A percentile compares a stretch with the other conserved stretches of the same genome.
phyloP scores from a whole-genome alignment of 2,888 invertebrate species.

The Exephanes ischioxanthus region DNA sequence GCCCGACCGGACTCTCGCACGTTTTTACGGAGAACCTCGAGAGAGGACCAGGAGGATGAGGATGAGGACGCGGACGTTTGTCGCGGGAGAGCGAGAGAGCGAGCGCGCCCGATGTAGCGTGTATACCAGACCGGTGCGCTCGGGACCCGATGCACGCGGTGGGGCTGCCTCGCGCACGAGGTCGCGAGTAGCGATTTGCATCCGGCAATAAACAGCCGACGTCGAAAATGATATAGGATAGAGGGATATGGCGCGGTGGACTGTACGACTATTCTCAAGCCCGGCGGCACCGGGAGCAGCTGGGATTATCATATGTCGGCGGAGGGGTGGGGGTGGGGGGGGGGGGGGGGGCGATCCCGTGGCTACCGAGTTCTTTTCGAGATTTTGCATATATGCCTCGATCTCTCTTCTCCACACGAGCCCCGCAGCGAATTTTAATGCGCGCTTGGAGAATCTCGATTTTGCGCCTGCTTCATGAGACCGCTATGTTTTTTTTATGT shows the following conservation, averaged over 20 bases:
- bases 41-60: slow-evolving; percentile 36
- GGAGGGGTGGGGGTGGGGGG: background rate
- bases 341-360: slow-evolving; percentile 27
- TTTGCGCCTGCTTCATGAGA: slow-evolving; percentile 14
- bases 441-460: slow-evolving; percentile 33
- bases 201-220: slow-evolving; percentile 78
- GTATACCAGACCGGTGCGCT: slow-evolving; percentile 27
- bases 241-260: slow-evolving; percentile 67
- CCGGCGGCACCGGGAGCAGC: slow-evolving; percentile 59
- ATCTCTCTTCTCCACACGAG: slow-evolving; percentile 32
- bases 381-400: slow-evolving; percentile 58
- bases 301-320: slow-evolving; percentile 74
- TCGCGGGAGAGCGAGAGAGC: slow-evolving; percentile 6
- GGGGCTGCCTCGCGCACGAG: slow-evolving; percentile 69
- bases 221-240: slow-evolving; percentile 79
- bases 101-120: background rate
- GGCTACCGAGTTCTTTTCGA: slow-evolving; percentile 37
- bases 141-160: slow-evolving; percentile 13
- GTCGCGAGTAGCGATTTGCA: slow-evolving; percentile 77
- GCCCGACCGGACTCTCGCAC: slow-evolving; percentile 53
- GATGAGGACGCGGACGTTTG: slow-evolving; percentile 24
- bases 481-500: background rate
- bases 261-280: slow-evolving; percentile 60
- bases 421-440: slow-evolving; percentile 41
- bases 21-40: slow-evolving; percentile 47